Conservation (phyloP, 2,113 vertebrate species). For the human region GRCh38 chr14:33793501-33794000, state of each 20-base stretch:
- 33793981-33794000: slow-evolving; percentile 97
- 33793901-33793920: slow-evolving; percentile 99
- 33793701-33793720: background rate
- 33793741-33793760: slow-evolving; percentile 14
- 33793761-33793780: slow-evolving; percentile 7
- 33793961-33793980: slow-evolving; percentile 99
- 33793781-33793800: background rate
- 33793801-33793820: background rate
- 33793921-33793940: slow-evolving; percentile 99
- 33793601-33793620: slow-evolving; percentile 76
- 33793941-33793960: slow-evolving; percentile 98
- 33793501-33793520: slow-evolving; percentile 82
- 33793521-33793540: slow-evolving; percentile 85
- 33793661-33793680: slow-evolving; percentile 67
- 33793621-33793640: slow-evolving; percentile 72
- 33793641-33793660: slow-evolving; percentile 71
- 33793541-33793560: slow-evolving; percentile 78
- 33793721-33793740: slow-evolving; percentile 68
- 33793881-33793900: slow-evolving; percentile 87
- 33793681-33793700: slow-evolving; percentile 57
- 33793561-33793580: slow-evolving; percentile 78
- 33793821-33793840: background rate
- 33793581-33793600: slow-evolving; percentile 78
- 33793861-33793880: slow-evolving; percentile 39
- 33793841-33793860: slow-evolving; percentile 30